A percentile compares a stretch with the other conserved stretches of the same genome.
Conservation (phyloP, 1,140 invertebrate species). For the Heliconius hermathena region DNA sequence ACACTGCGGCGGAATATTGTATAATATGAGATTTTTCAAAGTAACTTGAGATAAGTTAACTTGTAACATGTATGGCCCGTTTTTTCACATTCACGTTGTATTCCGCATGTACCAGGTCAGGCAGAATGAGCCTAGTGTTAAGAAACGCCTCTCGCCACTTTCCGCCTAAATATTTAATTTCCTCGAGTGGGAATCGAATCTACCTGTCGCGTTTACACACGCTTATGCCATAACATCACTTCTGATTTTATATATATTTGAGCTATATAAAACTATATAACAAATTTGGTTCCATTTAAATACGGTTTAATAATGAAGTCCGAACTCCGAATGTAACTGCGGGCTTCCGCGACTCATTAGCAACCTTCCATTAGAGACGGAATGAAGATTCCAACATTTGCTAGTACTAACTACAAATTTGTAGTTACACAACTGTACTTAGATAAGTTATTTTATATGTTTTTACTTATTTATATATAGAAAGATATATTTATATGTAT, state of each 20-base stretch:
- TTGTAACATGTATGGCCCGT: too few relatives aligned
- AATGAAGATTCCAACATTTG: slow-evolving; percentile 2
- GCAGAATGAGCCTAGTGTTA: too few relatives aligned
- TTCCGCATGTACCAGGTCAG: too few relatives aligned
- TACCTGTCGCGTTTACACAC: too few relatives aligned
- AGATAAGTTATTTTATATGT: neutral
- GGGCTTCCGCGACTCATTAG: slow-evolving; percentile 13
- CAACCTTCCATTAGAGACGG: slow-evolving; percentile 7
- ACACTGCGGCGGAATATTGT: too few relatives aligned
- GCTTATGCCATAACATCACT: too few relatives aligned
- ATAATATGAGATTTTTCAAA: too few relatives aligned
- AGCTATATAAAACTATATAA: neutral
- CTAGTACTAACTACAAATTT: slow-evolving; percentile 1
- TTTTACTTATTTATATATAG: neutral
- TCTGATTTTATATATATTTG: neutral
- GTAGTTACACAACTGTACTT: neutral
- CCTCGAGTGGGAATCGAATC: too few relatives aligned
- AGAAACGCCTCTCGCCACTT: neutral
- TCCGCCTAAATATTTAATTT: too few relatives aligned
- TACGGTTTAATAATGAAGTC: neutral
- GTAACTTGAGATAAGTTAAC: too few relatives aligned
- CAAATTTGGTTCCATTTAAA: slow-evolving; percentile 4
- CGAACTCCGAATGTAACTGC: neutral
- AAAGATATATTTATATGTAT: neutral
- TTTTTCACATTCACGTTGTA: too few relatives aligned